These are phyloP conservation scores for Phylloscopus trochilus DNA, from an alignment of 2,113 vertebrate species.

Conservation along the genomic window DNA sequence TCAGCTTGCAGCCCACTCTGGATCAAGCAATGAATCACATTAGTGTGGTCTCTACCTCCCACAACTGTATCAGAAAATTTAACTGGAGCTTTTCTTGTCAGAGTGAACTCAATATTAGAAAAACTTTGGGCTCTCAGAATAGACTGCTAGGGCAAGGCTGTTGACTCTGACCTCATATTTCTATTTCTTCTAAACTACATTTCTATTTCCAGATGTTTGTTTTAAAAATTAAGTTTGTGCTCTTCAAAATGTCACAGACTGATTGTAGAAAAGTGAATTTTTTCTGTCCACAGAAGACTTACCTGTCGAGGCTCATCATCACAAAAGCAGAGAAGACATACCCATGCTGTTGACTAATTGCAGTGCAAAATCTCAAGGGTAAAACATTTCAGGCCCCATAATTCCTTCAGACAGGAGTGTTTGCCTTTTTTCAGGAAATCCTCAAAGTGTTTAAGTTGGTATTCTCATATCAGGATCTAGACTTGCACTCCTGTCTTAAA, in stretches of 20 bases:
- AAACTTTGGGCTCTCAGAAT: background rate
- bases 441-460: background rate
- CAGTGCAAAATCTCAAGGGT: background rate
- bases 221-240: background rate
- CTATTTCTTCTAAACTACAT: background rate
- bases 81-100: background rate
- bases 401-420: background rate
- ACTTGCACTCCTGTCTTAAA: background rate
- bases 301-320: background rate
- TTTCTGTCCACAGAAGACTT: background rate
- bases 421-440: background rate
- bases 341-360: background rate
- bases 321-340: background rate
- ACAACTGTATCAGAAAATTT: background rate
- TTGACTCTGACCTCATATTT: background rate
- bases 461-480: background rate
- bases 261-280: background rate
- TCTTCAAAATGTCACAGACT: background rate
- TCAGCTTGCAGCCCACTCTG: background rate
- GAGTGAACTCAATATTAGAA: background rate
- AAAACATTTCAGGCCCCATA: background rate
- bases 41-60: background rate
- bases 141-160: background rate
- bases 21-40: background rate
- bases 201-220: slow-evolving; percentile 12